A percentile compares a stretch with the other conserved stretches of the same genome.
phyloP scores from a whole-genome alignment of 2,888 invertebrate genomes.

The Heteromyza rotundicornis region DNA sequence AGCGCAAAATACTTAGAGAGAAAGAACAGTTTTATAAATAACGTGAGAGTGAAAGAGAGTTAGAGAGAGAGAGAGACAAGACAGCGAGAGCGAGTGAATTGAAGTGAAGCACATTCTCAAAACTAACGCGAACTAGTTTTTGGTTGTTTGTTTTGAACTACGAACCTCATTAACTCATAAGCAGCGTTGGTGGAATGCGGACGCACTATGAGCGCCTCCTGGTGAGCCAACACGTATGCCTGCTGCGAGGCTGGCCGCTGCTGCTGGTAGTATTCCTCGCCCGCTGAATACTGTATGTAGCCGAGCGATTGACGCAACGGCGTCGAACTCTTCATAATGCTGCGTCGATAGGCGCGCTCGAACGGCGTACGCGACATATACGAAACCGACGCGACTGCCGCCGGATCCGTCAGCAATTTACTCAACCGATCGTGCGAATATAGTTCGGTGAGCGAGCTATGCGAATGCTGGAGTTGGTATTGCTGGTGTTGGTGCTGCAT shows the following conservation, averaged over 20 bases:
- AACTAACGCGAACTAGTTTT: background rate
- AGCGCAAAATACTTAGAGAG: too few species aligned
- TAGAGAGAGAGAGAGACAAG: background rate
- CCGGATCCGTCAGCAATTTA: constrained; percentile 30
- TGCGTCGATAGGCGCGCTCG: constrained; percentile 60
- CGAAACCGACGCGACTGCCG: constrained; percentile 37
- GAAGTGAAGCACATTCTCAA: background rate
- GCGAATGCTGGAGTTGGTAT: constrained; percentile 31
- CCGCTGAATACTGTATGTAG: constrained; percentile 37
- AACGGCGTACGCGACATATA: constrained; percentile 61
- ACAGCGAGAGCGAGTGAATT: background rate
- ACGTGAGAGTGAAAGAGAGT: background rate
- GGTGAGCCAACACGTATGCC: constrained; percentile 30
- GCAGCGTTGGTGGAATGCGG: constrained; percentile 56
- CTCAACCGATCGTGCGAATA: constrained; percentile 43
- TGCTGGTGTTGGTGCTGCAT: constrained; percentile 1
- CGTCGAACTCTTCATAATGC: constrained; percentile 53
- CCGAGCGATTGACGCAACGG: constrained; percentile 52
- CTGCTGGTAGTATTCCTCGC: constrained; percentile 18
- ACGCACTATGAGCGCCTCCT: constrained; percentile 39
- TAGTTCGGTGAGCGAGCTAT: constrained; percentile 44
- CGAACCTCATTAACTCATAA: constrained; percentile 58
- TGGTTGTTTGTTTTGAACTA: constrained; percentile 28
- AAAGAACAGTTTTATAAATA: background rate
- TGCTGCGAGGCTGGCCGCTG: constrained; percentile 15